A percentile compares a stretch with the other conserved stretches of the same genome.
Conservation (phyloP, 2,797 vertebrate species). For the Urosaurus nigricauda region DNA sequence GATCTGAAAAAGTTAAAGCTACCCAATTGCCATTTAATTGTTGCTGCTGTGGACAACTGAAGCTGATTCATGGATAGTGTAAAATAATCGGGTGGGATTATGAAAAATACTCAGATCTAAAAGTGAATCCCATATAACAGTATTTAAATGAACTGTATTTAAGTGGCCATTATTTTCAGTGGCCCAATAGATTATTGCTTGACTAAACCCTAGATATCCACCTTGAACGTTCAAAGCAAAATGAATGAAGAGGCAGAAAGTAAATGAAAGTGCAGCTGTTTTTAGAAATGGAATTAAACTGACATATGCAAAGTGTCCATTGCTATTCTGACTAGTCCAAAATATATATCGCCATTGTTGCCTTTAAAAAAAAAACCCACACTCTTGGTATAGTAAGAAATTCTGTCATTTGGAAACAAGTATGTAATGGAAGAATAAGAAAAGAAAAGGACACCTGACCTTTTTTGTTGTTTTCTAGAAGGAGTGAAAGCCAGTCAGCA, state of each 20-base stretch:
- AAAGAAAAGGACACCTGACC: constrained; percentile 38
- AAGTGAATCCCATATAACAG: too few species aligned
- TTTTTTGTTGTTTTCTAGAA: neutral
- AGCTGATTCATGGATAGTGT: too few species aligned
- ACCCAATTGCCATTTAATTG: too few species aligned
- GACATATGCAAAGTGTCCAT: neutral
- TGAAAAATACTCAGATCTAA: too few species aligned
- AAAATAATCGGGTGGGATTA: too few species aligned
- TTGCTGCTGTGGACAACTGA: too few species aligned
- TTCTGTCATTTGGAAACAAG: constrained; percentile 41
- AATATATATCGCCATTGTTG: constrained; percentile 24
- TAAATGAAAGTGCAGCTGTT: constrained; percentile 32
- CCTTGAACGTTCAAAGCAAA: neutral
- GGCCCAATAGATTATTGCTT: neutral
- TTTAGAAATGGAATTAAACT: too few species aligned
- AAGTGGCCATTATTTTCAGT: neutral
- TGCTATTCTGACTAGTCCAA: constrained; percentile 10
- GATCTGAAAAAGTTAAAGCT: too few species aligned
- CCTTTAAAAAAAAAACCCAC: constrained; percentile 30
- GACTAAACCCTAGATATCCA: neutral
- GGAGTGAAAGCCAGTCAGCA: neutral
- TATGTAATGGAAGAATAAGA: constrained; percentile 34
- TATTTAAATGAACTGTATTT: neutral
- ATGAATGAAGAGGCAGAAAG: accelerated
- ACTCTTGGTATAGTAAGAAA: constrained; percentile 27